Conservation (phyloP, 2,888 invertebrate genomes). For the Synanthedon andrenaeformis region DNA sequence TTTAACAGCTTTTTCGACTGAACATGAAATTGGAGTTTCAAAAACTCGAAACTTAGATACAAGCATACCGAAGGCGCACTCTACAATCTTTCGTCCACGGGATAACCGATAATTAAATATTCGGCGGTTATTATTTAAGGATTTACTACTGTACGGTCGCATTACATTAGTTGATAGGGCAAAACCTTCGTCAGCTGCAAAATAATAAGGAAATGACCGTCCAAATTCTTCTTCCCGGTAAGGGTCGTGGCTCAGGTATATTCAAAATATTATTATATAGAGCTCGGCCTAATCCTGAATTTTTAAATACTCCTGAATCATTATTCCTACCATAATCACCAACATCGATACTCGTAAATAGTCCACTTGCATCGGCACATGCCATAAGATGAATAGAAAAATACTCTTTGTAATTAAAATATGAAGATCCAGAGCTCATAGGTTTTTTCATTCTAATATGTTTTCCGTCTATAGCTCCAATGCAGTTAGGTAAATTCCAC, state of each 20-base stretch:
- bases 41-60: too few species aligned
- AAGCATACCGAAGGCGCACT: background rate
- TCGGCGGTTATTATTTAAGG: constrained; percentile 5
- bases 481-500: background rate
- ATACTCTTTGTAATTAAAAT: background rate
- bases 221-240: background rate
- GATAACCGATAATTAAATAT: constrained; percentile 5
- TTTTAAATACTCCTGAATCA: background rate
- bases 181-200: background rate
- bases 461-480: background rate
- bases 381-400: background rate
- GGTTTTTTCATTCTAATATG: background rate
- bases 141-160: constrained; percentile 2
- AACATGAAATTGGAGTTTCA: too few species aligned
- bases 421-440: background rate
- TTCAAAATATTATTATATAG: background rate
- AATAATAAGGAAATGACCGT: background rate
- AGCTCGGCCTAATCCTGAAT: background rate
- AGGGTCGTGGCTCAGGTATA: background rate
- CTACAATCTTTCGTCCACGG: constrained; percentile 6
- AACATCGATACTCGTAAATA: background rate
- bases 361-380: background rate
- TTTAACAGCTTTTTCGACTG: too few species aligned
- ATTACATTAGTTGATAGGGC: background rate
- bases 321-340: background rate